These are phyloP conservation scores for Anoplopoma fimbria DNA, from an alignment of 2,113 vertebrate genomes.

Conservation along the genomic window DNA sequence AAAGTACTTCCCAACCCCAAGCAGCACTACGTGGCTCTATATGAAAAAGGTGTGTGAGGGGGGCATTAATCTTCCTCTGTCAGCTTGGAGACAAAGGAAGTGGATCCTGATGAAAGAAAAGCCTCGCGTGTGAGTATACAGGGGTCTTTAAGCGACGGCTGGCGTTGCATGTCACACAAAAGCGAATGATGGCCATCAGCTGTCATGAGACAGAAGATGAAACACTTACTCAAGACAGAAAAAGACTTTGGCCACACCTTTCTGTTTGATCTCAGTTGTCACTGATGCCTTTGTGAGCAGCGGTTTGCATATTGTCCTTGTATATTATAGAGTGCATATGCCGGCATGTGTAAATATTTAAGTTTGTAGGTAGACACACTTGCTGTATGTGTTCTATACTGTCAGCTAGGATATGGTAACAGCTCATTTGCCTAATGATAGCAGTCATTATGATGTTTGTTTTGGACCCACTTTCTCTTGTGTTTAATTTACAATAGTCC, in stretches of 20 bases:
- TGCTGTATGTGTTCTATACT: not conserved
- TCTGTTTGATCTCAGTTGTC: conserved; percentile 60
- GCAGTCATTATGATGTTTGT: conserved; percentile 58
- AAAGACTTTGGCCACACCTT: conserved; percentile 54
- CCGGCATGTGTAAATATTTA: conserved; percentile 13
- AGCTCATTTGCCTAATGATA: conserved; percentile 58
- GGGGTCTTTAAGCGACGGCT: conserved; percentile 40
- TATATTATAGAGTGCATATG: conserved; percentile 1
- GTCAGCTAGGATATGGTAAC: conserved; percentile 33
- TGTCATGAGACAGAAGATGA: conserved; percentile 71
- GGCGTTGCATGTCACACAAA: conserved; percentile 66
- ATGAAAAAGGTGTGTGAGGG: conserved; percentile 32
- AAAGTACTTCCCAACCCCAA: conserved; percentile 62
- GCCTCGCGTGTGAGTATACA: conserved; percentile 55
- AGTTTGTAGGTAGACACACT: not conserved
- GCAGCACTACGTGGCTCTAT: conserved; percentile 53
- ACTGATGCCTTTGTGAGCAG: conserved; percentile 30
- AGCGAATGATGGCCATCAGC: conserved; percentile 52
- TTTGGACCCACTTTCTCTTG: conserved; percentile 55
- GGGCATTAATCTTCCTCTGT: conserved; percentile 47
- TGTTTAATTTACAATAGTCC: conserved; percentile 73
- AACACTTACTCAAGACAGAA: conserved; percentile 47
- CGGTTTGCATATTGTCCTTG: conserved; percentile 24
- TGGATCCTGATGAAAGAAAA: conserved; percentile 42
- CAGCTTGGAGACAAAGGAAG: conserved; percentile 46